Evolutionary conservation across 92 coral and sea anemone genomes (phyloP), one percentile per base, ranked within the genome.

Genomic region (Zoanthus sociatus): DNA sequence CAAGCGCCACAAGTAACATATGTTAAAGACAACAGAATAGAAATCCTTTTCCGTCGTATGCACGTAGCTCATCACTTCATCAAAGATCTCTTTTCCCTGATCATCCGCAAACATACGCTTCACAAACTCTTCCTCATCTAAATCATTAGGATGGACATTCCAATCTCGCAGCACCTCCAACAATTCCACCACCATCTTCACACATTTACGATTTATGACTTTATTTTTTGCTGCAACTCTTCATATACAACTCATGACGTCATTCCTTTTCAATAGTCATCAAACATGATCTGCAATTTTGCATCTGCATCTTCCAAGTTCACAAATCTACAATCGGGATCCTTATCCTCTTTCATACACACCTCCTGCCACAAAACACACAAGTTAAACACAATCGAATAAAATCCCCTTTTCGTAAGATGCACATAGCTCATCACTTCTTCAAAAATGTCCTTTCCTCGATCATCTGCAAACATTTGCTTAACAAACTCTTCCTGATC

Each of bases 391-490:
- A 71, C 76, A 0, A 71, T 50, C 30, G 76, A 4, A 71, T 71
- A 71, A 15, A 71, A 71, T 71, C 7, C 7, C 76, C 76, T 71
- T 71, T 71, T 50, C 76, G 76, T 71, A 46, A 50, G 30, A 50
- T 71, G 76, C 76, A 71, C 76, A 4, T 71, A 71, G 50, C 76
- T 0, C 76, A 71, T 71, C 76, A 71, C 76, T 71, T 71, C 76
- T 0, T 71, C 76, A 71, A 71, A 71, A 31, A 71, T 71, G 47
- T 71, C 76, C 16, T 71, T 26, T 71, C 76, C 76, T 0, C 33
- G 76, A 1, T 71, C 76, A 71, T 71, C 46, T 50, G 76, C 76
- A 71, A 71, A 71, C 76, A 71, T 71, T 30, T 50, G 76, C 76
- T 71, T 71, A 46, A 71, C 76, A 71, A 31, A 71, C 46, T 71